These are phyloP conservation scores for Phortica variegata DNA, from an alignment of 1,140 invertebrate genomes.

Conservation along the genomic window DNA sequence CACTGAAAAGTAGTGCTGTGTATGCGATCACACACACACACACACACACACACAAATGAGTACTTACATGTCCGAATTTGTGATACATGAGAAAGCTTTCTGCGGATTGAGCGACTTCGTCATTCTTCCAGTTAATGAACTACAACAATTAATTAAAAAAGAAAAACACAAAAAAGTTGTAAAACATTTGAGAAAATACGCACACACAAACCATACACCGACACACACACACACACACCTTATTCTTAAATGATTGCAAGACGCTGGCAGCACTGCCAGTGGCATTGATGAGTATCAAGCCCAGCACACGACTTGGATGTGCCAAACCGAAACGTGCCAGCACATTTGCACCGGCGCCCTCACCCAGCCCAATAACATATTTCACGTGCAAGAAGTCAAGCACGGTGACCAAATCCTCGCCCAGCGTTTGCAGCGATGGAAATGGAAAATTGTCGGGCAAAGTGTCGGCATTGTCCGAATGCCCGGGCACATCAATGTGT, in stretches of 20 bases:
- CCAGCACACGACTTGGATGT: constrained; percentile 73
- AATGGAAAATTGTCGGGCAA: constrained; percentile 72
- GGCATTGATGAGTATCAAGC: constrained; percentile 83
- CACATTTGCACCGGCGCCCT: constrained; percentile 88
- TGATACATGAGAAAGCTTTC: constrained; percentile 85
- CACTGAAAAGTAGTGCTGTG: too few relatives aligned
- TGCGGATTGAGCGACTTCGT: constrained; percentile 73
- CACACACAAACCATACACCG: background rate
- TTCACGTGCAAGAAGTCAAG: constrained; percentile 78
- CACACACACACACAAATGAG: background rate
- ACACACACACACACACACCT: constrained; percentile 59
- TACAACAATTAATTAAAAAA: constrained; percentile 48
- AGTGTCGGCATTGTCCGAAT: constrained; percentile 77
- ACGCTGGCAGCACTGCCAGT: constrained; percentile 84
- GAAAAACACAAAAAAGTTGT: constrained; percentile 10
- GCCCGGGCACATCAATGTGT: constrained; percentile 85
- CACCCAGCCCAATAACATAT: constrained; percentile 81
- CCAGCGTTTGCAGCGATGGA: constrained; percentile 79
- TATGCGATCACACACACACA: too few relatives aligned
- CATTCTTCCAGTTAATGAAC: constrained; percentile 75
- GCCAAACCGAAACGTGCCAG: constrained; percentile 80
- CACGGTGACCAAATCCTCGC: constrained; percentile 80
- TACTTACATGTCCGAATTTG: constrained; percentile 87
- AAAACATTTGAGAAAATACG: background rate
- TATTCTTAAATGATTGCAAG: constrained; percentile 82